These are phyloP conservation scores for Kryphioiulus occultus DNA, from an alignment of 2,888 invertebrate genomes.

Conservation along the genomic window DNA sequence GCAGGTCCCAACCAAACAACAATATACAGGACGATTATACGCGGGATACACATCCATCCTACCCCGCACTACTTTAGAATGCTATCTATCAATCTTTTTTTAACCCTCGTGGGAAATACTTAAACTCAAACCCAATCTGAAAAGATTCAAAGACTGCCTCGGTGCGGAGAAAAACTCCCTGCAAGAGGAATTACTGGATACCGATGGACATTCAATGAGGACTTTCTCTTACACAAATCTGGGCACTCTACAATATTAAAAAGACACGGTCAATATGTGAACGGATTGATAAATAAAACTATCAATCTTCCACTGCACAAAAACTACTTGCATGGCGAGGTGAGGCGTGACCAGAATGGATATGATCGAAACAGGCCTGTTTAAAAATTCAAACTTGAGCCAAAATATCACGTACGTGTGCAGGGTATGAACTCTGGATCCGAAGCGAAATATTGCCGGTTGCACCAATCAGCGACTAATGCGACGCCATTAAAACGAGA, in stretches of 20 bases:
- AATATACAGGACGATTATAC: neutral
- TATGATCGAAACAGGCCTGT: neutral
- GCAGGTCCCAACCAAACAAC: neutral
- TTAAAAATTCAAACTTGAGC: constrained; percentile 12
- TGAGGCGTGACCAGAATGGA: neutral
- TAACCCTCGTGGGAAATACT: constrained; percentile 45
- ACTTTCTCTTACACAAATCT: neutral
- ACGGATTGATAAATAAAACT: constrained; percentile 28
- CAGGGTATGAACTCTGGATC: neutral
- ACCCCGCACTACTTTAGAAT: constrained; percentile 2
- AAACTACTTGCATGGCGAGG: neutral
- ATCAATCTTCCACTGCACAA: constrained; percentile 37
- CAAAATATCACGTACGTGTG: constrained; percentile 1
- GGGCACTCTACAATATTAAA: constrained; percentile 11
- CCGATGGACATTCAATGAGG: neutral
- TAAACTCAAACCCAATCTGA: constrained; percentile 42
- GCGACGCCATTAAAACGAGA: no score
- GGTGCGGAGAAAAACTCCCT: neutral
- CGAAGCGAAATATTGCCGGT: neutral
- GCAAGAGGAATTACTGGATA: neutral
- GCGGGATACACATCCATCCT: neutral
- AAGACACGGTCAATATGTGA: constrained; percentile 25
- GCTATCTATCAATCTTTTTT: constrained; percentile 40
- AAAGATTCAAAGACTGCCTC: neutral
- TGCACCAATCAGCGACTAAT: no score